These are phyloP conservation scores for Bucorvus abyssinicus DNA, from an alignment of 2,797 vertebrate genomes.

Conservation along the genomic window DNA sequence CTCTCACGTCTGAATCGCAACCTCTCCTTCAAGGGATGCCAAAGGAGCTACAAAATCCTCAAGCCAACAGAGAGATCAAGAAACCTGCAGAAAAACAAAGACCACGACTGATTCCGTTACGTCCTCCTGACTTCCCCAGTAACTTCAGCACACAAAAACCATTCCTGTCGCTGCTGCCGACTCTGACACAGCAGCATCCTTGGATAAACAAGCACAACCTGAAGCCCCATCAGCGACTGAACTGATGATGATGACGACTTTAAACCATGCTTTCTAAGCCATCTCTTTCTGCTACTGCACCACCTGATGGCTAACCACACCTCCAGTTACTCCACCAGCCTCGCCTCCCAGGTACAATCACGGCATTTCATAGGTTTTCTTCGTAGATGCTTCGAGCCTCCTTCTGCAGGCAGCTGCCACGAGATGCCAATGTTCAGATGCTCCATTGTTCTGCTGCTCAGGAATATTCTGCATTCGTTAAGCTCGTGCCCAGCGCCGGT, in stretches of 20 bases:
- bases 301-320: not conserved
- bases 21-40: not conserved
- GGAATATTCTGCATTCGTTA: conserved; percentile 35
- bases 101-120: not conserved
- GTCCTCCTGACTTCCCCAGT: not conserved
- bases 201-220: not conserved
- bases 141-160: not conserved
- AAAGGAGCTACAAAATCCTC: not conserved
- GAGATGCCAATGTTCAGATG: conserved; percentile 12
- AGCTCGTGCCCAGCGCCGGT: not conserved
- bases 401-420: not conserved
- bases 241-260: not conserved
- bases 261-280: not conserved
- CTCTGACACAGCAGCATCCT: not conserved
- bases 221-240: not conserved
- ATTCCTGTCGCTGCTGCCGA: not conserved
- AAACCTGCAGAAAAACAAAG: not conserved
- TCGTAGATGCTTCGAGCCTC: not conserved
- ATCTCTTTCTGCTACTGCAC: not conserved
- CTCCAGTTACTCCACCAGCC: not conserved
- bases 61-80: not conserved
- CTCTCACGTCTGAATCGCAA: not conserved
- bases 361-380: not conserved
- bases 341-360: not conserved
- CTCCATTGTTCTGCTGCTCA: conserved; percentile 37